Evolutionary conservation across 2,113 vertebrate genomes (phyloP), one percentile per base, ranked within the genome.

Genomic region (Pleuronectes platessa): DNA sequence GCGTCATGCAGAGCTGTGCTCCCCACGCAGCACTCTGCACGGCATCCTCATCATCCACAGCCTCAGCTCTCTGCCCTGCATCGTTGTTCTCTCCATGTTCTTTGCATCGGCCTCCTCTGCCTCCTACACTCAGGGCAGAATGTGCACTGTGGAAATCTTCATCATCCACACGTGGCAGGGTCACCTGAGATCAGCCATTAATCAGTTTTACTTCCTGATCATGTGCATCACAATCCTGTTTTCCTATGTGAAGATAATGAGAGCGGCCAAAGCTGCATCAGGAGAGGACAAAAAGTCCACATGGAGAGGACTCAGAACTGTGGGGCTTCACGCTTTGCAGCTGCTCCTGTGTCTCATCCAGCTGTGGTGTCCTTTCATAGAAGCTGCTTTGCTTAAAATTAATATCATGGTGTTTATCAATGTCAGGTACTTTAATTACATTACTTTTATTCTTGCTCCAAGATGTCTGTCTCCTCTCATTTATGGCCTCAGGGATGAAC

Each of bases 251-350:
- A 74, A 78, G 78, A 90, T 94, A 24, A 75, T 88, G 63, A 61
- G 63, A 54, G 88, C 79, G 12, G 90, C 92, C 54, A 89, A 59
- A 71, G 47, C 60, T 5, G 80, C 86, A 21, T 91, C 86, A 35
- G 76, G 79, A 58, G 78, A 87, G 4, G 61, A 72, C 4, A 87
- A 68, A 45, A 79, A 75, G 21, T 90, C 84, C 21, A 51, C 65
- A 18, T 20, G 37, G 20, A 94, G 88, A 73, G 89, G 92, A 0
- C 82, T 86, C 11, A 89, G 64, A 27, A 94, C 92, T 0, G 90
- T 92, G 17, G 7, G 77, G 21, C 82, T 93, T 27, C 92, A 93
- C 71, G 86, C 55, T 45, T 79, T 90, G 53, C 92, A 94, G 84
- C 54, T 94, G 35, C 3, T 92, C 2, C 81, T 93, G 2, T 90